These are phyloP conservation scores for Anguilla marmorata DNA, from an alignment of 2,797 vertebrate genomes.

Conservation along the genomic window DNA sequence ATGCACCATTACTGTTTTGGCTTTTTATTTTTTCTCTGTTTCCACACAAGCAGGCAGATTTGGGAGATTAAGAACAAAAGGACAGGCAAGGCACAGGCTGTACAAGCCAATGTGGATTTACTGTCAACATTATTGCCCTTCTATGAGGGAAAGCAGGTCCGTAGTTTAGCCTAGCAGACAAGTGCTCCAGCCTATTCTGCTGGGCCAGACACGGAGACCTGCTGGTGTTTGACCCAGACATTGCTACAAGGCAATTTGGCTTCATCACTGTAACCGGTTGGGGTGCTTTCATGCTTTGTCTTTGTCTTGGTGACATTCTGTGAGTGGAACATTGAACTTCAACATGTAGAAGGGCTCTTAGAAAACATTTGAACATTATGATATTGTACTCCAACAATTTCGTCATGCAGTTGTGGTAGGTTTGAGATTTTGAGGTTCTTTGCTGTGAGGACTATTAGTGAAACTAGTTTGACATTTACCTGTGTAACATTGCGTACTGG, in stretches of 20 bases:
- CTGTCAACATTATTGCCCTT: conserved; percentile 75
- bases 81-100: conserved; percentile 61
- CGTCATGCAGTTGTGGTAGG: not conserved
- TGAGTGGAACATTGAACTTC: not conserved
- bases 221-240: not conserved
- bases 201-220: not conserved
- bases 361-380: not conserved
- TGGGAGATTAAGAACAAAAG: conserved; percentile 71
- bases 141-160: conserved; percentile 47
- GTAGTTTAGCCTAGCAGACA: not conserved
- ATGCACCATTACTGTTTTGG: conserved; percentile 45
- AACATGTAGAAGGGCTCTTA: not conserved
- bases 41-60: conserved; percentile 66
- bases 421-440: not conserved
- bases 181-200: not conserved
- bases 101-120: conserved; percentile 64
- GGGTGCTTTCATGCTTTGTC: not conserved
- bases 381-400: not conserved
- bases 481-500: not conserved
- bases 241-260: not conserved
- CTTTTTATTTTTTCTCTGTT: conserved; percentile 50
- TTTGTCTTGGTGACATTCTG: not conserved
- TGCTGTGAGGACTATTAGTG: not conserved
- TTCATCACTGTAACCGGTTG: not conserved
- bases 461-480: not conserved